phyloP scores from a whole-genome alignment of 2,888 invertebrate genomes.

The Sphaerophoria rueppellii region DNA sequence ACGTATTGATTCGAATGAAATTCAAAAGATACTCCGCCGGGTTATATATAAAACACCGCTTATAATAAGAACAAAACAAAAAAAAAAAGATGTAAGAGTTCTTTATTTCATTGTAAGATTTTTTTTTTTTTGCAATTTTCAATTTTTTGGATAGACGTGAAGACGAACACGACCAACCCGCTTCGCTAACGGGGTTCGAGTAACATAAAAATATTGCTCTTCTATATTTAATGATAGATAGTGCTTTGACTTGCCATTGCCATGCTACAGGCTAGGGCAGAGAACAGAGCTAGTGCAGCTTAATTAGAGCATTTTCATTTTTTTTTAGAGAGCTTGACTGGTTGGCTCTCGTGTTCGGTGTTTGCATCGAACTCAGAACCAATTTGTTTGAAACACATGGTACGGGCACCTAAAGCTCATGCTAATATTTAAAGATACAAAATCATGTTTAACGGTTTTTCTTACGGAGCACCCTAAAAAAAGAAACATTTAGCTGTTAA shows the following conservation, averaged over 20 bases:
- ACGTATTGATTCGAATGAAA: constrained; percentile 38
- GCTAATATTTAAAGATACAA: not conserved
- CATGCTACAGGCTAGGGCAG: too few species aligned
- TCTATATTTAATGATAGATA: constrained; percentile 29
- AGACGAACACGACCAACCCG: constrained; percentile 53
- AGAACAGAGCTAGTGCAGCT: not conserved
- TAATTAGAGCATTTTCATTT: constrained; percentile 64
- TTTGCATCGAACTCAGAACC: constrained; percentile 53
- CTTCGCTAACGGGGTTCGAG: constrained; percentile 60
- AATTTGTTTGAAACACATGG: constrained; percentile 60
- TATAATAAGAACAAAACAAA: constrained; percentile 11
- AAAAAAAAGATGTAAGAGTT: constrained; percentile 3
- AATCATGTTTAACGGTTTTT: too few species aligned
- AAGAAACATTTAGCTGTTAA: too few species aligned
- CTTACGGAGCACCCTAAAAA: too few species aligned
- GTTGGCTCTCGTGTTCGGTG: constrained; percentile 39
- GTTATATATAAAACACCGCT: constrained; percentile 30
- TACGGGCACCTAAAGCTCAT: constrained; percentile 7
- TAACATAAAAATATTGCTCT: constrained; percentile 58
- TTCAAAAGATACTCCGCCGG: constrained; percentile 14
- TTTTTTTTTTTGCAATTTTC: constrained; percentile 7
- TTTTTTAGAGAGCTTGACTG: constrained; percentile 41
- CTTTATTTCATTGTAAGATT: constrained; percentile 1
- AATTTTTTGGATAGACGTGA: constrained; percentile 10
- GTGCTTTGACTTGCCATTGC: not conserved